Base-by-base conservation (phyloP, 2,113 vertebrate species). In the Chaetodon auriga region DNA sequence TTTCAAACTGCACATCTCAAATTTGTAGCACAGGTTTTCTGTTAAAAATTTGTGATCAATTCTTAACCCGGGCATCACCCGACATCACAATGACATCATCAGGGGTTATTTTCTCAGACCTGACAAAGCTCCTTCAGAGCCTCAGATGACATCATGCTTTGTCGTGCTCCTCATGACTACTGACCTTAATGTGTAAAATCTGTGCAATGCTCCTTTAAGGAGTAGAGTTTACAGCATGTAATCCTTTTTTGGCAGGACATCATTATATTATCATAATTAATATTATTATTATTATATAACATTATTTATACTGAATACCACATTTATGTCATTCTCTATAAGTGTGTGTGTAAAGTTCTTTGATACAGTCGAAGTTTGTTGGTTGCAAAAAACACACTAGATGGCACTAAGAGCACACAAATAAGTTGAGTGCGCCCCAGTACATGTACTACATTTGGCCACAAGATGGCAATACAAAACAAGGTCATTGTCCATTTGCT, bases 391-490 rank as follows among this genome's bases (percentile, higher is more conserved):
- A 48, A 80, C 71, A 7, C 92, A 92, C 88, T 65, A 89, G 90
- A 46, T 83, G 87, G 87, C 78, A 70, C 55, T 55, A 70, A 38
- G 0, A 58, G 36, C 64, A 48, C 62, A 78, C 9, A 72, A 13
- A 73, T 55, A 46, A 46, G 38, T 14, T 25, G 0, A 41, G 16
- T 16, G 36, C 64, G 46, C 2, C 43, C 43, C 10, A 58, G 14
- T 35, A 8, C 19, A 23, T 18, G 3, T 54, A n/a, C 58, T 4
- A 19, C 54, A 45, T 54, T 36, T n/a, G 21, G 49, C 84, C 87
- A 88, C 81, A 49, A 72, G 93, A 90, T 86, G 86, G 89, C 81
- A 65, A 45, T 43, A 25, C 21, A 84, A 6, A 3, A 41, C 21
- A 65, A 75, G 23, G 3, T 30, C 0, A 11, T 11, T n/a, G 75